Evolutionary conservation across 2,113 vertebrate species (phyloP), one percentile per base, ranked within the genome.

Genomic region (Sarotherodon lohbergeri): DNA sequence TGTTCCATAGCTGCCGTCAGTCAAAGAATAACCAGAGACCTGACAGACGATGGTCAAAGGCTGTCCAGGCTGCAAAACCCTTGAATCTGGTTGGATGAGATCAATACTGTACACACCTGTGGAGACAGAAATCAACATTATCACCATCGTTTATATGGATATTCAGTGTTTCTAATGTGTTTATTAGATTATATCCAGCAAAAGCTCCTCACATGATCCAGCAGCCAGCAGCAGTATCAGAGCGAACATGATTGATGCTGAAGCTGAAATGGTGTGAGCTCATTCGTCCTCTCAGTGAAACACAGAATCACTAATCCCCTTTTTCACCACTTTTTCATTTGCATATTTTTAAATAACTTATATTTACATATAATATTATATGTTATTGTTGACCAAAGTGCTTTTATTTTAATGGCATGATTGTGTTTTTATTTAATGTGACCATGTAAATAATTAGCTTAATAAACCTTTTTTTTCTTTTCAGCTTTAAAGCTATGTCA

Each of bases 1-100:
- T 88, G 88, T 93, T 82, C 9, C 68, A 82, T 88, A 90, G 84
- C 57, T 73, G 39, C 55, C 1, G 0, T 27, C 4, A 57, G 17
- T 82, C 32, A 92, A 2, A 85, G 82, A 87, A 79, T 89, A 91
- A 85, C 86, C 66, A 90, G 88, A 91, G 19, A 89, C 43, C 36
- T 12, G 82, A 83, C 86, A 85, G 82, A 14, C 76, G 87, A 90
- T 80, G 87, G 82, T 76, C 68, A 89, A 10, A 39, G 84, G 1
- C 36, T 87, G 85, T 48, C 63, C 83, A 80, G 83, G 78, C 81
- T 88, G 88, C 27, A 86, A n/a, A 82, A 27, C 2, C 29, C 24
- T 27, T n/a, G 52, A 83, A 5, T 79, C 86, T 87, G 86, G 56
- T 4, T 88, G 48, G 36, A 66, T 14, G 56, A 88, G 86, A 80